Conservation (phyloP, 2,113 vertebrate species). For the Thymallus thymallus region DNA sequence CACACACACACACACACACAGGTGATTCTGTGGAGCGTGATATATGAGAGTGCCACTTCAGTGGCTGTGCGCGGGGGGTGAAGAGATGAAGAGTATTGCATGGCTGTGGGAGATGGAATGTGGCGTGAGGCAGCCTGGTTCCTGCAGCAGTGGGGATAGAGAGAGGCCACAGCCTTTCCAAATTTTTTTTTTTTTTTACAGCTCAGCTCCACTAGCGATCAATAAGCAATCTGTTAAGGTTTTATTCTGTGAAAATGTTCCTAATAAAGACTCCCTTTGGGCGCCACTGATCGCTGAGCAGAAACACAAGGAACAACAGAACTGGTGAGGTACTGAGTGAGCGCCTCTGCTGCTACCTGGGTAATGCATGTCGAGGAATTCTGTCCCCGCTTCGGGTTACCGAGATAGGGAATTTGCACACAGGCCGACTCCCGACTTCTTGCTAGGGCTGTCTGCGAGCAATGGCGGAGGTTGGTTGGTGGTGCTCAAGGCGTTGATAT, state of each 20-base stretch:
- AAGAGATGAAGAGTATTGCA: slow-evolving; percentile 12
- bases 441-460: slow-evolving; percentile 15
- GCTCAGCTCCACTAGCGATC: slow-evolving; percentile 43
- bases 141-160: background rate
- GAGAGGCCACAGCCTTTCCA: slow-evolving; percentile 10
- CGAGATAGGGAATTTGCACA: slow-evolving; percentile 23
- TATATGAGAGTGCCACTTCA: slow-evolving; percentile 13
- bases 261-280: slow-evolving; percentile 51
- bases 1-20: slow-evolving; percentile 8
- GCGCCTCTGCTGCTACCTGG: slow-evolving; percentile 36
- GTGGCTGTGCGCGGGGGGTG: slow-evolving; percentile 4
- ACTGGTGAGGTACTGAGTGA: background rate
- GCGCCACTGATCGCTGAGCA: slow-evolving; percentile 27
- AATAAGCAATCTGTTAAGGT: slow-evolving; percentile 61
- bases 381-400: slow-evolving; percentile 30
- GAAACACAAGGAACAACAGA: slow-evolving; percentile 29
- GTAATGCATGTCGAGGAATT: slow-evolving; percentile 36
- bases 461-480: slow-evolving; percentile 8
- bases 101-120: slow-evolving; percentile 9
- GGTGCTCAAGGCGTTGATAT: slow-evolving; percentile 29
- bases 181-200: slow-evolving; percentile 7
- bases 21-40: slow-evolving; percentile 16
- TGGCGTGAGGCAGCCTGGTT: slow-evolving; percentile 7
- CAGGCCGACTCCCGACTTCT: slow-evolving; percentile 21
- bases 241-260: slow-evolving; percentile 56